Base-by-base conservation (phyloP, 1,140 invertebrate species). In the Zaprionus africanus region DNA sequence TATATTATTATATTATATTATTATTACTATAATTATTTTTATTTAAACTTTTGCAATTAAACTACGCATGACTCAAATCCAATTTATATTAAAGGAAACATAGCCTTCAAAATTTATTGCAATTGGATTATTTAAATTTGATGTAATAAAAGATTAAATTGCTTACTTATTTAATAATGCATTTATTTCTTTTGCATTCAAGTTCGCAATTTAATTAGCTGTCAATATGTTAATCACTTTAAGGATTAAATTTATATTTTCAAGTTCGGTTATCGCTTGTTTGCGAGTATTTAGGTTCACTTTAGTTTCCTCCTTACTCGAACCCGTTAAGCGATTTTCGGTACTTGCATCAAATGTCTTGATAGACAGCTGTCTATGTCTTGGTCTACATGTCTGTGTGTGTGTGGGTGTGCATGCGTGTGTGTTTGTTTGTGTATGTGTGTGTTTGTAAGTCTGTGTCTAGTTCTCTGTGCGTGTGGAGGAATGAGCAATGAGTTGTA, bases 401-500 rank as follows among this genome's bases (percentile, higher is more conserved):
- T n/a, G 56, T 12, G n/a, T 2, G 26, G 13, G 19, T 24, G 28
- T 46, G 17, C 26, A 43, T 63, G 49, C 59, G 24, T 58, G 41
- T 41, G 17, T 22, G 13, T 24, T 11, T 22, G 56, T 12, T 12
- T 2, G 19, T 17, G 19, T 31, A 22, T 46, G 17, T 34, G 51
- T 63, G 49, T 51, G 59, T 60, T 43, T 63, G 36, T 49, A 17
- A 7, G 36, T 63, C 34, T 58, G 53, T 64, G 34, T 67, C 46
- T 17, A 46, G 67, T 5, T 31, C 26, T 43, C 19, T 22, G 60
- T 38, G 41, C n/a, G 41, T 46, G 67, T 70, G 65, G 72, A 66
- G 66, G 78, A 74, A 81, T 84, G 81, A 79, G 85, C 85, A 88
- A 88, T 88, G 84, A 79, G 75, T 74, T 88, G 81, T 79, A 71